Percentiles rank a stretch among this genome's conserved stretches.
Conservation (phyloP, 2,113 vertebrate species). For the Platycercus adscitus region DNA sequence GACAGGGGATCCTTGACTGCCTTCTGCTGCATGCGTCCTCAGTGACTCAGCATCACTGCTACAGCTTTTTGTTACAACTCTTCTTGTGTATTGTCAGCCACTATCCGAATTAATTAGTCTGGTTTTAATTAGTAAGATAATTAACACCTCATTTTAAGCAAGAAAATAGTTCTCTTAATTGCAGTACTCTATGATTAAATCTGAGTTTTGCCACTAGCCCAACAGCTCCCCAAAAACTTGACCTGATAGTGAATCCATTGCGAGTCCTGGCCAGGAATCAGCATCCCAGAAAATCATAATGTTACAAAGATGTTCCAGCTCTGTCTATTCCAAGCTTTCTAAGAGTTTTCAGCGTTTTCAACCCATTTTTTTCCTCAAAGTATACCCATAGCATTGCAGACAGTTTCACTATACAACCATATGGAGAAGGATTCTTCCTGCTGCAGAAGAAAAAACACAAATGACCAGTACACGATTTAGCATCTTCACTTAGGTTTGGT, state of each 20-base stretch:
- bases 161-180: not conserved
- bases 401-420: not conserved
- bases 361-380: not conserved
- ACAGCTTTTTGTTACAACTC: not conserved
- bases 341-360: not conserved
- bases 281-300: not conserved
- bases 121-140: not conserved
- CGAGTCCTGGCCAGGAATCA: not conserved
- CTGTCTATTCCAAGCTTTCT: not conserved
- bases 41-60: not conserved
- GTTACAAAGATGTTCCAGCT: not conserved
- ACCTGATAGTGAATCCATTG: not conserved
- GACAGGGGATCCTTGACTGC: not conserved
- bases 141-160: constrained; percentile 13
- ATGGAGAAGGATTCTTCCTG: not conserved
- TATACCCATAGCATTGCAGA: not conserved
- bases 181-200: not conserved
- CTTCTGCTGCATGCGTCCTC: not conserved
- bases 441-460: not conserved
- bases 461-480: accelerated
- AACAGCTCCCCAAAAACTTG: not conserved
- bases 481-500: not conserved
- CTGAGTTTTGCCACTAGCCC: not conserved
- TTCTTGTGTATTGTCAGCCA: not conserved
- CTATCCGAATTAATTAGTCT: not conserved